phyloP scores from a whole-genome alignment of 2,113 vertebrate species.

The Sigmodon hispidus region DNA sequence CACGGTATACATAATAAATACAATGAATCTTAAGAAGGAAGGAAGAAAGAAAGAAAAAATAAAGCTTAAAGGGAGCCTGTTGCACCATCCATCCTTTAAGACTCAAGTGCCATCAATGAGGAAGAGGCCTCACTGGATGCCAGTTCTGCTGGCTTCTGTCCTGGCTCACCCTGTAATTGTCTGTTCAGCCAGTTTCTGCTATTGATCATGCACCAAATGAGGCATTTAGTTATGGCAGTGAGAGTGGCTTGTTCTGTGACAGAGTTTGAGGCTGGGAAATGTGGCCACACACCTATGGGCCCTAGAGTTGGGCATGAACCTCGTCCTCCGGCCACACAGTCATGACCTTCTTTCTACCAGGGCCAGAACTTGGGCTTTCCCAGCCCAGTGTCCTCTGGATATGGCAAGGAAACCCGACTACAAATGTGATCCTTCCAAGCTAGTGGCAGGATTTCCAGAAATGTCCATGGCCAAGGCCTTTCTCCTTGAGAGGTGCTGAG shows the following conservation, averaged over 20 bases:
- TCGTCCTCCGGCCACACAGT: fast-evolving
- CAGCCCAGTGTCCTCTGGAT: not conserved
- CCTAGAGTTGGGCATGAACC: not conserved
- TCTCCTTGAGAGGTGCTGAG: not conserved
- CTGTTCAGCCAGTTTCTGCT: not conserved
- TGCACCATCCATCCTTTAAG: no score
- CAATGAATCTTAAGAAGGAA: no score
- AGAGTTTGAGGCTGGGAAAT: not conserved
- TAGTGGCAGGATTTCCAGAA: fast-evolving
- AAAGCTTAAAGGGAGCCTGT: no score
- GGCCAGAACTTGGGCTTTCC: no score
- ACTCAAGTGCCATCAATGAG: not conserved
- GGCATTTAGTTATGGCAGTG: fast-evolving
- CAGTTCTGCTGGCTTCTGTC: not conserved
- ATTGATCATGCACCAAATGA: no score
- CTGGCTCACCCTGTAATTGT: not conserved
- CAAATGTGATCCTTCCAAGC: not conserved
- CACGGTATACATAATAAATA: no score
- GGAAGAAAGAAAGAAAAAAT: no score
- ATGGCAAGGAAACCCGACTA: not conserved
- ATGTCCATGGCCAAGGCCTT: not conserved
- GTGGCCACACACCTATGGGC: fast-evolving
- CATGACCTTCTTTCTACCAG: not conserved
- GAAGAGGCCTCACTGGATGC: not conserved
- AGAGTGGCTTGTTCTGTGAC: not conserved